Evolutionary conservation across 1,140 invertebrate genomes (phyloP), one percentile per base, ranked within the genome.

Genomic region (Drosophila suzukii): DNA sequence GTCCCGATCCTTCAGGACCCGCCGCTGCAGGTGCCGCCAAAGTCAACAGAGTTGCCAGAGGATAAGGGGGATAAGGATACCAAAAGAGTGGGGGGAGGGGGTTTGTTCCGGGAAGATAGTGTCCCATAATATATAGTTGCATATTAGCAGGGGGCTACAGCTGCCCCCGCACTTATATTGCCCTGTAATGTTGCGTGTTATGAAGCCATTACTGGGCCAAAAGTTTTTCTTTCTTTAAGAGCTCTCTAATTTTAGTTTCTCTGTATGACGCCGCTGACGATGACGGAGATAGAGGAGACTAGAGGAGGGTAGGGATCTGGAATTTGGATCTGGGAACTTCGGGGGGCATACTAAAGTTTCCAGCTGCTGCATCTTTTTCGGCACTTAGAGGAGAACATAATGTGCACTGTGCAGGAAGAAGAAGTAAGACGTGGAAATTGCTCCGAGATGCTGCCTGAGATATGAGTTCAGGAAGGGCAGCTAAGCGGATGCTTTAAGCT

Each of bases 151-250:
- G 55, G 15, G 49, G 43, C 60, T 39, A 56, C 73, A 72, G 41
- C 78, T 68, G 72, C 67, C 84, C 76, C 60, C 75, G 47, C 71
- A 56, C 74, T 70, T 68, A 68, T 80, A 83, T 77, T 76, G 76
- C 79, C 63, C 80, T 80, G 74, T 84, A 84, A 89, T 89, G 85
- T 81, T 89, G 84, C 84, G 70, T 89, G 84, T 90, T 89, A 89
- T 89, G 85, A 89, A 89, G 84, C 84, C 81, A 89, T 89, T 89
- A 84, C 73, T 49, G 68, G 73, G 76, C 80, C 75, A 86, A 88
- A 76, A 78, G 75, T 80, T 75, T 75, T 88, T 88, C 77, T 71
- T 75, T 78, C 76, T 83, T 88, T 89, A 83, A 88, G 84, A 89
- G 76, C 80, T 67, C 70, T 65, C 81, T 75, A 74, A 70, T 72